Base-by-base conservation (phyloP, 2,888 invertebrate genomes). In the Noctua janthe region DNA sequence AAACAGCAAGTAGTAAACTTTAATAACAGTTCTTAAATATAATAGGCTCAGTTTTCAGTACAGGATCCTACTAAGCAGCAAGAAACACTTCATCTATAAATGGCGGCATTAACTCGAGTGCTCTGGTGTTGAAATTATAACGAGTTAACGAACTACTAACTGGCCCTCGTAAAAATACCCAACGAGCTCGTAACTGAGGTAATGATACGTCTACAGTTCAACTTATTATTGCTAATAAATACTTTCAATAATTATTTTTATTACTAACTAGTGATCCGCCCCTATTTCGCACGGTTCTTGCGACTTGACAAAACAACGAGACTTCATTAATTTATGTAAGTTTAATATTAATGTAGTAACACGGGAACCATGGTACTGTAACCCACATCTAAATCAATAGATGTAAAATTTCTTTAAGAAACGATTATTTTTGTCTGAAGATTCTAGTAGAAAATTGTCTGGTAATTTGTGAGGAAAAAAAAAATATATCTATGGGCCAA, bases 141-240 rank as follows among this genome's bases (percentile, higher is more conserved):
- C 76, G 49, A 81, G 84, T 83, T 81, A 83, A 88, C 79, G 81
- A 78, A 83, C 78, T 82, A 85, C 69, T 86, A 85, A 86, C 76
- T 80, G 71, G 72, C 15, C 8, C 78, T 83, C 83, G 75, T 90
- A 87, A 87, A 89, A 81, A 77, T 84, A 83, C 81, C 74, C 73
- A 88, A 90, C 80, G 70, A 81, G 82, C 54, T 80, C 73, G 85
- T 85, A 83, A 81, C 67, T n/a, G 59, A 67, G 20, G 71, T 90
- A 87, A 87, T 85, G 75, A 78, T 74, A 85, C 11, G 82, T 74
- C 81, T 80, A 43, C 72, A 76, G 72, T 74, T 74, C 69, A 39
- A n/a, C 66, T 74, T 35, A 77, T 78, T 76, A 74, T 70, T 62
- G 54, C 39, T 23, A 59, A 76, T 82, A 70, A 72, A 84, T 76